Percentiles rank a stretch among this genome's conserved stretches.
phyloP scores from a whole-genome alignment of 2,797 vertebrate genomes.

The Anas flavirostris region DNA sequence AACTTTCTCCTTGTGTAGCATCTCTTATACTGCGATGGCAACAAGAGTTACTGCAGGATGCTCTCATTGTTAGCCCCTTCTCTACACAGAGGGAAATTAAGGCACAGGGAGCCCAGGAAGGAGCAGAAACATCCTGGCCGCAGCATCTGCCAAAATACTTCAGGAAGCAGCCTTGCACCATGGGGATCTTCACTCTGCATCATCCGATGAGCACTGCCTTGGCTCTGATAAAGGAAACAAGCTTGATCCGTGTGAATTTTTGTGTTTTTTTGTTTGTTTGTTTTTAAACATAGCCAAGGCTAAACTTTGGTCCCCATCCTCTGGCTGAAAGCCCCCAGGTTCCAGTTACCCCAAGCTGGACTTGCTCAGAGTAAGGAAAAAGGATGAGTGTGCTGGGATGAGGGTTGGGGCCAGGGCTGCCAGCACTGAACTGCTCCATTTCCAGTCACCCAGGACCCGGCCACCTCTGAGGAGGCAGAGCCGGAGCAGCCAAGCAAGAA shows the following conservation, averaged over 20 bases:
- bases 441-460: not conserved
- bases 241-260: not conserved
- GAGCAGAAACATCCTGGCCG: not conserved
- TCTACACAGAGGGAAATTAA: not conserved
- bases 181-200: not conserved
- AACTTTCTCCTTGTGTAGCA: not conserved
- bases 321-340: accelerated
- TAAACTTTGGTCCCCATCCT: not conserved
- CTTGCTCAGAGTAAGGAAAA: not conserved
- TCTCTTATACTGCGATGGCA: not conserved
- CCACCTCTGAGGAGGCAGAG: accelerated
- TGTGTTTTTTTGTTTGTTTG: not conserved
- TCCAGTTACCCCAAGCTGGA: not conserved
- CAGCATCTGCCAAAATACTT: not conserved
- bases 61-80: not conserved
- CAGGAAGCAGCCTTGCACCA: not conserved
- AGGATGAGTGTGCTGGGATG: accelerated
- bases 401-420: accelerated
- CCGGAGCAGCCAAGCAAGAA: not conserved
- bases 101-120: not conserved
- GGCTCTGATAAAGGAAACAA: accelerated
- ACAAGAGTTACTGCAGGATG: not conserved
- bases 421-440: not conserved
- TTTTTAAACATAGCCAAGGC: not conserved
- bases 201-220: accelerated